A percentile compares a stretch with the other conserved stretches of the same genome.
Conservation (phyloP, 1,140 invertebrate genomes). For the Diprion similis region DNA sequence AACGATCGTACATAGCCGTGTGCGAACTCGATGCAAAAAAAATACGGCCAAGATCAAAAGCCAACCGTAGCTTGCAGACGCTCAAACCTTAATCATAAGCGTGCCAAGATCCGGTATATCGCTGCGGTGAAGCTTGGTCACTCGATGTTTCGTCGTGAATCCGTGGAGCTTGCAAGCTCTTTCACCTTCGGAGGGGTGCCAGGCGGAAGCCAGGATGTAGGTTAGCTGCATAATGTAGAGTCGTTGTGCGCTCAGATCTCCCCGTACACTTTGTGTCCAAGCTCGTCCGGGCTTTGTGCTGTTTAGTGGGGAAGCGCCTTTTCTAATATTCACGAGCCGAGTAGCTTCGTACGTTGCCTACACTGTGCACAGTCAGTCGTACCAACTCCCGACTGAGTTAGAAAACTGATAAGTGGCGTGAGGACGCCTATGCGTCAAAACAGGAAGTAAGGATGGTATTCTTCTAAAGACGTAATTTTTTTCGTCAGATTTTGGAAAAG, state of each 20-base stretch:
- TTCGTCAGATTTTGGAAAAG: background rate
- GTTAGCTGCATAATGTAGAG: conserved; percentile 7
- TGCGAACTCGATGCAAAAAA: background rate
- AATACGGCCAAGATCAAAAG: background rate
- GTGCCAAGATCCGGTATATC: background rate
- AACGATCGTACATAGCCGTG: too few species aligned
- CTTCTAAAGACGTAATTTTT: background rate
- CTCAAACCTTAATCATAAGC: background rate
- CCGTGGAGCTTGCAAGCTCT: background rate
- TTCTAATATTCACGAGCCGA: conserved; percentile 7
- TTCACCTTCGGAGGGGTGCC: background rate
- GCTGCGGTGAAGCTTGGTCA: background rate
- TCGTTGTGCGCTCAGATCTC: conserved; percentile 1
- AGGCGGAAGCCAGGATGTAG: background rate
- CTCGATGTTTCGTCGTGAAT: background rate
- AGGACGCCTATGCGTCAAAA: background rate
- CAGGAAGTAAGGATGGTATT: background rate
- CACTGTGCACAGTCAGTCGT: conserved; percentile 2
- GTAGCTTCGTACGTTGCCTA: background rate
- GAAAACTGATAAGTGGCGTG: background rate
- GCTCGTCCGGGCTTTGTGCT: background rate
- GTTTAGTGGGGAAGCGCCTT: background rate
- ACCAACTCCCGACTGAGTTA: background rate
- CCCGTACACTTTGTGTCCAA: background rate
- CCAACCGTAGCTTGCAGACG: background rate